A percentile compares a stretch with the other conserved stretches of the same genome.
Conservation (phyloP, 2,888 invertebrate genomes). For the Idaea biselata region DNA sequence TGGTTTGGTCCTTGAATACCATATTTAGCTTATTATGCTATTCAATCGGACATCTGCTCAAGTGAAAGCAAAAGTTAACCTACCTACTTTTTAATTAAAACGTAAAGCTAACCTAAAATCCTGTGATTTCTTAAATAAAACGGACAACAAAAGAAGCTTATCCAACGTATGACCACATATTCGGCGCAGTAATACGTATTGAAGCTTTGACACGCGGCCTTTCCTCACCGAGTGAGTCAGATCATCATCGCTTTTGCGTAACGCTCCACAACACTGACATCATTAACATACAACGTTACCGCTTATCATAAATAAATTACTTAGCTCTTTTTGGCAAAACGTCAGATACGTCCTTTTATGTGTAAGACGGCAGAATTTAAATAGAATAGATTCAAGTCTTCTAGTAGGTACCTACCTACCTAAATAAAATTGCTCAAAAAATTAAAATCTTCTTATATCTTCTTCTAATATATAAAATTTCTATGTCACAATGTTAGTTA, state of each 20-base stretch:
- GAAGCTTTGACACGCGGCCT: slow-evolving; percentile 29
- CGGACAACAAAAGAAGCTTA: neutral
- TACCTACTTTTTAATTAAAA: neutral
- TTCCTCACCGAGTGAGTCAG: slow-evolving; percentile 42
- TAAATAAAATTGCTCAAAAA: too few relatives aligned
- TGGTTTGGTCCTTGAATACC: too few relatives aligned
- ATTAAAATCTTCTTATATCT: too few relatives aligned
- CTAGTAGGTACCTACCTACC: too few relatives aligned
- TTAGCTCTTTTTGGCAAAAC: slow-evolving; percentile 19
- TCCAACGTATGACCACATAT: neutral
- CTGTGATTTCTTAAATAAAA: neutral
- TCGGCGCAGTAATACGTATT: slow-evolving; percentile 15
- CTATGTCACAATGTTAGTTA: too few relatives aligned
- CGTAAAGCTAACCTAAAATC: neutral
- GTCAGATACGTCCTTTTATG: neutral
- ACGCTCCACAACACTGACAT: slow-evolving; percentile 32
- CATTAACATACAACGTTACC: slow-evolving; percentile 34
- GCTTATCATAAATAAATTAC: slow-evolving; percentile 29
- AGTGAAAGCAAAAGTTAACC: too few relatives aligned
- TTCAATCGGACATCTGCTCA: too few relatives aligned
- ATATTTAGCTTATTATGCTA: too few relatives aligned
- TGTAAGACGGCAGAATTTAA: neutral
- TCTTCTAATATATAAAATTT: too few relatives aligned
- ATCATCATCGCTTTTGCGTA: slow-evolving; percentile 30
- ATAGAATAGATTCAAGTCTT: too few relatives aligned